Evolutionary conservation across 2,113 vertebrate species (phyloP).

Genomic region (Lampris incognitus): DNA sequence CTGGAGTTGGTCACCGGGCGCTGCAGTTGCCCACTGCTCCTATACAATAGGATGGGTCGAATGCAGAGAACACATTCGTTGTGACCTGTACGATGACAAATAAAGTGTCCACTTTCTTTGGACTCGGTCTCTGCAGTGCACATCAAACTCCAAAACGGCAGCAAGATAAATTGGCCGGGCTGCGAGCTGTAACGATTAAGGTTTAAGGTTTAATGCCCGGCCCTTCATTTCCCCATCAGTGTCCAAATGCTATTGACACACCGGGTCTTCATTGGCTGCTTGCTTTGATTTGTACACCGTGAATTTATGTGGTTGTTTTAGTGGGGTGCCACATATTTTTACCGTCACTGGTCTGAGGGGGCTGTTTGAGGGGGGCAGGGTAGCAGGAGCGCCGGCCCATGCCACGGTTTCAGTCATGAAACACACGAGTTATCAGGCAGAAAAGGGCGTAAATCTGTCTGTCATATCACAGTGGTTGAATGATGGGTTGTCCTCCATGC

Average conservation of each 20-base stretch:
- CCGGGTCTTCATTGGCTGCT: too few species aligned
- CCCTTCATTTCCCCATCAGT: background rate
- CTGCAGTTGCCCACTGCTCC: too few species aligned
- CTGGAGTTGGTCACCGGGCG: too few species aligned
- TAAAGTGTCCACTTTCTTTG: too few species aligned
- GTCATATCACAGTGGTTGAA: background rate
- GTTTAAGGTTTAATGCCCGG: background rate
- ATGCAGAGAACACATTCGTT: too few species aligned
- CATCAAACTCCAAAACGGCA: too few species aligned
- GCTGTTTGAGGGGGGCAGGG: background rate
- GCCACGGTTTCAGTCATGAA: slow-evolving; percentile 10
- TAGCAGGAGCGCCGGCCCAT: background rate
- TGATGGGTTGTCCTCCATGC: slow-evolving; percentile 24
- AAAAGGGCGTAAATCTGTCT: slow-evolving; percentile 17
- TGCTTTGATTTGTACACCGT: too few species aligned
- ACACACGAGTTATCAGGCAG: slow-evolving; percentile 15
- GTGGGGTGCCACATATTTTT: background rate
- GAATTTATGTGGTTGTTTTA: background rate
- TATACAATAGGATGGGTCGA: too few species aligned
- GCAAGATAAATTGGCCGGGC: background rate
- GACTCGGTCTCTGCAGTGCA: too few species aligned
- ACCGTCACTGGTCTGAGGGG: background rate
- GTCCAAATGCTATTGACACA: background rate
- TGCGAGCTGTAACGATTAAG: background rate
- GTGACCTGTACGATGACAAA: too few species aligned